These are phyloP conservation scores for Rhagoletis zephyria DNA, from an alignment of 1,140 invertebrate genomes.

Conservation along the genomic window DNA sequence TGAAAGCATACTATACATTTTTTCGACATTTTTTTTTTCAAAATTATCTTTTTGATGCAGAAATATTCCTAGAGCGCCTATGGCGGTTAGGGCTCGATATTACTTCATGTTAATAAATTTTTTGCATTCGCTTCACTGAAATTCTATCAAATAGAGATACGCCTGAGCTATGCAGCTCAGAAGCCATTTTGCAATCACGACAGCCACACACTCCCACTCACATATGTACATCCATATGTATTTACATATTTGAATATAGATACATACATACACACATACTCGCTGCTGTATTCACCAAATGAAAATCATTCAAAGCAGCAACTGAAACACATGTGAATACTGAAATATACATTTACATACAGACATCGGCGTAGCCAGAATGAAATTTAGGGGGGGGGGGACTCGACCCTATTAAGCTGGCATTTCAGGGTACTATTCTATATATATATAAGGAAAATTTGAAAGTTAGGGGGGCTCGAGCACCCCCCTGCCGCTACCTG, in stretches of 20 bases:
- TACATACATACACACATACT: neutral
- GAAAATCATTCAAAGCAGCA: constrained; percentile 2
- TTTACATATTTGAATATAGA: neutral
- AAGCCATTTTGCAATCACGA: neutral
- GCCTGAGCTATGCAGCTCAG: neutral
- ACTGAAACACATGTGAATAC: neutral
- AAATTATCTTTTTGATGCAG: neutral
- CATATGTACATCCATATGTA: neutral
- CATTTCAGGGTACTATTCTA: too few species aligned
- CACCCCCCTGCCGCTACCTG: too few species aligned
- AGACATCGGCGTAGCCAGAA: neutral
- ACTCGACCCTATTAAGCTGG: too few species aligned
- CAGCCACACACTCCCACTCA: neutral
- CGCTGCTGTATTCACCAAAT: neutral
- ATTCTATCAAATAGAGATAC: neutral
- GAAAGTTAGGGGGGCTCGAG: too few species aligned
- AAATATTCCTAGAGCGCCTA: neutral
- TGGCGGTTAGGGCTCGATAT: neutral
- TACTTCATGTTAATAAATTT: neutral
- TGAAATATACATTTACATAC: neutral
- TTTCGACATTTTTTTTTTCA: too few species aligned
- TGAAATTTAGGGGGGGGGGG: too few species aligned
- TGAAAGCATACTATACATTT: too few species aligned
- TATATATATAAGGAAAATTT: too few species aligned
- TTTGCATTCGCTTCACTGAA: constrained; percentile 3